phyloP scores from a whole-genome alignment of 1,140 invertebrate genomes.

The Sycobia sp. region DNA sequence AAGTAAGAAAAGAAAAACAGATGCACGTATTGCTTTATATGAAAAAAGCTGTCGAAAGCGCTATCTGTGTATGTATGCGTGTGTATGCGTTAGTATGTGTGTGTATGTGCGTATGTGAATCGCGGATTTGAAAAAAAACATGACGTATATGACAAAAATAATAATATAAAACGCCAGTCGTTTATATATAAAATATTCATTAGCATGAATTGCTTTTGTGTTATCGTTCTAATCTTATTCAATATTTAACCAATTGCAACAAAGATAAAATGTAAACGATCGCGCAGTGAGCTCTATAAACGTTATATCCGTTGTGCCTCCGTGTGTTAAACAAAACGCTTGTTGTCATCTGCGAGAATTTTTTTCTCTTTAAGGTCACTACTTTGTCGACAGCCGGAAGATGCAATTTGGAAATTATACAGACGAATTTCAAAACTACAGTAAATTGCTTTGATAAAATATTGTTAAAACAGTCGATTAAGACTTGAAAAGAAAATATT shows the following conservation, averaged over 20 bases:
- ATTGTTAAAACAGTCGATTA: slow-evolving; percentile 39
- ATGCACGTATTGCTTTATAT: slow-evolving; percentile 17
- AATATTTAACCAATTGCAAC: slow-evolving; percentile 32
- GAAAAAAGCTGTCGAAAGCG: slow-evolving; percentile 21
- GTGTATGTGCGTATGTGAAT: slow-evolving; percentile 20
- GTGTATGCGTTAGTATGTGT: no score
- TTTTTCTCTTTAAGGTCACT: slow-evolving; percentile 17
- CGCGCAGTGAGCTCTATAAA: slow-evolving; percentile 44
- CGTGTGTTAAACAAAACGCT: slow-evolving; percentile 45
- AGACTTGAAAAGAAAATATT: slow-evolving; percentile 39
- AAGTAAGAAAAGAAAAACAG: slow-evolving; percentile 10
- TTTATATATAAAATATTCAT: slow-evolving; percentile 28
- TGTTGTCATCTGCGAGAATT: slow-evolving; percentile 33
- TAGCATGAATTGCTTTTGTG: slow-evolving; percentile 33
- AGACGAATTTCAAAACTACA: slow-evolving; percentile 36
- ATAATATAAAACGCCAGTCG: slow-evolving; percentile 30
- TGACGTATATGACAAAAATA: slow-evolving; percentile 32
- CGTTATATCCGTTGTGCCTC: slow-evolving; percentile 51
- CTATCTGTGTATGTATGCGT: no score
- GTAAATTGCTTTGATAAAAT: slow-evolving; percentile 45
- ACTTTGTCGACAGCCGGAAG: slow-evolving; percentile 37
- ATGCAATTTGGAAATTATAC: slow-evolving; percentile 38
- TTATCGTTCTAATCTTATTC: slow-evolving; percentile 34
- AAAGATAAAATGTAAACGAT: slow-evolving; percentile 45
- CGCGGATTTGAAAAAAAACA: slow-evolving; percentile 26